These are phyloP conservation scores for Rotaria magnacalcarata DNA, from an alignment of 2,888 invertebrate genomes.

Conservation along the genomic window DNA sequence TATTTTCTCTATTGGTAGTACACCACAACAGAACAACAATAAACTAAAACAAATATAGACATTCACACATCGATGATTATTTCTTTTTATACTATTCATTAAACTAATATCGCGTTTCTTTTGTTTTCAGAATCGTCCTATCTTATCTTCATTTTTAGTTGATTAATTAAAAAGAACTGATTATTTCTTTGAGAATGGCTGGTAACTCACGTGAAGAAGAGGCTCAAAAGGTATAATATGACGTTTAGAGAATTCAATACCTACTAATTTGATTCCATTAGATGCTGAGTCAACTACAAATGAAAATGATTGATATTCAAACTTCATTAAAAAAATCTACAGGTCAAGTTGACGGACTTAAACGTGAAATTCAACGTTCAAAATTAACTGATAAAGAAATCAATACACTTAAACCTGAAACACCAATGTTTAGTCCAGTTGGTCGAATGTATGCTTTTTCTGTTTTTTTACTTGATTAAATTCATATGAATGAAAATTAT, in stretches of 20 bases:
- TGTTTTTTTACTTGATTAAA: not conserved
- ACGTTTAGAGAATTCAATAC: not conserved
- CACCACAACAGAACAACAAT: slow-evolving; percentile 11
- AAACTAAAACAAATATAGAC: not conserved
- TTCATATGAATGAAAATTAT: not conserved
- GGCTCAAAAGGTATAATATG: not conserved
- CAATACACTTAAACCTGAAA: slow-evolving; percentile 65
- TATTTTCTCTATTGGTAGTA: not conserved
- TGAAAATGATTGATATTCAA: slow-evolving; percentile 74
- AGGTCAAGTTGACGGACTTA: slow-evolving; percentile 70
- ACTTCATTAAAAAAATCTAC: slow-evolving; percentile 76
- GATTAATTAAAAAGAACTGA: not conserved
- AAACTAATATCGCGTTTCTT: not conserved
- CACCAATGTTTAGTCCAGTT: slow-evolving; percentile 73
- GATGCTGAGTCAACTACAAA: slow-evolving; percentile 76
- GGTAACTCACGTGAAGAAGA: not conserved
- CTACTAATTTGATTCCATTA: slow-evolving; percentile 50
- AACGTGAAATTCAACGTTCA: slow-evolving; percentile 69
- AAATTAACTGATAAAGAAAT: slow-evolving; percentile 69
- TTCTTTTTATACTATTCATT: not conserved
- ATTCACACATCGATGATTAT: slow-evolving; percentile 1
- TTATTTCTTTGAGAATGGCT: not conserved
- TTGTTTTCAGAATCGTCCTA: not conserved
- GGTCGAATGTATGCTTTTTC: slow-evolving; percentile 69
- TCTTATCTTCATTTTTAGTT: not conserved